phyloP scores from a whole-genome alignment of 2,797 vertebrate species.

The Danio tinwini region DNA sequence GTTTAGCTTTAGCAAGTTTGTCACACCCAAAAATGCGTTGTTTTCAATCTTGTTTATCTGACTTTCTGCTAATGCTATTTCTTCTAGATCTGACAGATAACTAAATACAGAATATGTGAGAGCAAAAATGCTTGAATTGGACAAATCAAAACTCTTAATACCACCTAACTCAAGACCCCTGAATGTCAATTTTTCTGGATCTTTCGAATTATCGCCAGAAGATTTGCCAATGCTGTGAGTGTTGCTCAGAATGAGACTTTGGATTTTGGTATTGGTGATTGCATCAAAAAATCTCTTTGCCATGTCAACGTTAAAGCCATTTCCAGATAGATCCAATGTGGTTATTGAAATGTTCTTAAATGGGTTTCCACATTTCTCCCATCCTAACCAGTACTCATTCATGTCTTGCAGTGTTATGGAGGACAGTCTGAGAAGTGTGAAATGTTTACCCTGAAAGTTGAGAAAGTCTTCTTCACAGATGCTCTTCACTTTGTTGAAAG shows the following conservation, averaged over 20 bases:
- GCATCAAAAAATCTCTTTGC: slow-evolving; percentile 70
- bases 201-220: slow-evolving; percentile 78
- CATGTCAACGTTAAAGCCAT: slow-evolving; percentile 64
- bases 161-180: slow-evolving; percentile 76
- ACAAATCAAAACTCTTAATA: slow-evolving; percentile 76
- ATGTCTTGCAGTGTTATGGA: slow-evolving; percentile 57
- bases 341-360: slow-evolving; percentile 78
- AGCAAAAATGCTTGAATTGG: slow-evolving; percentile 78
- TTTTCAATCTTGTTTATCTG: slow-evolving; percentile 79
- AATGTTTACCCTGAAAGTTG: slow-evolving; percentile 80
- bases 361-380: slow-evolving; percentile 82
- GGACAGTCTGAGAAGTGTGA: slow-evolving; percentile 73
- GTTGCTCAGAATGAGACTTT: slow-evolving; percentile 65
- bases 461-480: slow-evolving; percentile 83
- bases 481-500: slow-evolving; percentile 72
- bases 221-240: slow-evolving; percentile 76
- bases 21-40: slow-evolving; percentile 80
- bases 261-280: slow-evolving; percentile 79
- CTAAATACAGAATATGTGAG: slow-evolving; percentile 76
- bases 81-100: slow-evolving; percentile 66
- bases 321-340: slow-evolving; percentile 73
- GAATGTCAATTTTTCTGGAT: slow-evolving; percentile 81
- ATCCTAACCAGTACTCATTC: slow-evolving; percentile 51
- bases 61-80: slow-evolving; percentile 79
- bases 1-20: slow-evolving; percentile 76